These are phyloP conservation scores for Sitophilus oryzae DNA, from an alignment of 1,140 invertebrate genomes.

Conservation along the genomic window DNA sequence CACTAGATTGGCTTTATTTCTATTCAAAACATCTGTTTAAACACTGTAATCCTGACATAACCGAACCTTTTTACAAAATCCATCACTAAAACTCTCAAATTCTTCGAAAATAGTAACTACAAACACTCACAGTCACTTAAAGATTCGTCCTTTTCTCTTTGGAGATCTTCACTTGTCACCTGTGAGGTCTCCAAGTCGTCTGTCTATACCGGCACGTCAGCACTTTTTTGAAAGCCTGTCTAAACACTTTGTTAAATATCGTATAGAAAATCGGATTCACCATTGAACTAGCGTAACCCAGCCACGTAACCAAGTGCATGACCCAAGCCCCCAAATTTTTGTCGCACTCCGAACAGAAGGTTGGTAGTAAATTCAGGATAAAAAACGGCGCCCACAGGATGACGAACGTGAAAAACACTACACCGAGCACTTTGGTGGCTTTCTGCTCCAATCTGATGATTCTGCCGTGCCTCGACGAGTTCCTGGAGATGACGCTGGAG, in stretches of 20 bases:
- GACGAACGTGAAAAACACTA: conserved; percentile 91
- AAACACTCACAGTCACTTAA: neutral
- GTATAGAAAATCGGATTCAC: conserved; percentile 94
- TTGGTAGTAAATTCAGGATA: conserved; percentile 76
- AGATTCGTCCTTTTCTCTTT: conserved; percentile 23
- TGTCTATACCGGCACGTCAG: conserved; percentile 68
- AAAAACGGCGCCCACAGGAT: conserved; percentile 93
- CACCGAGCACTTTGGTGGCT: conserved; percentile 88
- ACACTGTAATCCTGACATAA: no score
- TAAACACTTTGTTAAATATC: conserved; percentile 89
- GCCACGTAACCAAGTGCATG: conserved; percentile 81
- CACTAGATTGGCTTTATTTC: no score
- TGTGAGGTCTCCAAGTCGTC: conserved; percentile 48
- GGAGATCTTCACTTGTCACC: conserved; percentile 38
- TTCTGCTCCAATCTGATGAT: conserved; percentile 84
- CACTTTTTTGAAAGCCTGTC: conserved; percentile 85
- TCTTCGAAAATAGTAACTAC: no score
- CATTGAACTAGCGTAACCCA: conserved; percentile 89
- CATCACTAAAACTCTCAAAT: no score
- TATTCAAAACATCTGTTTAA: no score
- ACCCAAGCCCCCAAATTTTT: conserved; percentile 66
- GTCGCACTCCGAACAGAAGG: conserved; percentile 71
- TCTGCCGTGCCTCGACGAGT: conserved; percentile 71
- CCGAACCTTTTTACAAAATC: no score
- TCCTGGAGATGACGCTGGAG: conserved; percentile 72